phyloP scores from a whole-genome alignment of 2,888 invertebrate genomes.

The Caenorhabditis panamensis region DNA sequence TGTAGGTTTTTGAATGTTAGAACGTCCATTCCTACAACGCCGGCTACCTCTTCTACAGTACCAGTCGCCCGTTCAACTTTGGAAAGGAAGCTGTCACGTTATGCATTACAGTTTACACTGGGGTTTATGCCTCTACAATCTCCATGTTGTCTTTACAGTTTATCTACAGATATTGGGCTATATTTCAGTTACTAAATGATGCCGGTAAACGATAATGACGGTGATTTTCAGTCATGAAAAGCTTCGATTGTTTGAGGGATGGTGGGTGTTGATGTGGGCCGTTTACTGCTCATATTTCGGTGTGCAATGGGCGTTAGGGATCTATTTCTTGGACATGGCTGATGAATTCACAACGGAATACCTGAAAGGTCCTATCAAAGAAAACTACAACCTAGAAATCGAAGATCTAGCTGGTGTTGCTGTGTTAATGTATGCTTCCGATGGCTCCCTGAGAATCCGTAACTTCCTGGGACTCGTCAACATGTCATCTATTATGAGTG shows the following conservation, averaged over 20 bases:
- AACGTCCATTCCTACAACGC: conserved; percentile 12
- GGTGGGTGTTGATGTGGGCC: not conserved
- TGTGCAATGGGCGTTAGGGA: conserved; percentile 24
- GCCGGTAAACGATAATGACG: not conserved
- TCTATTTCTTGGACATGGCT: not conserved
- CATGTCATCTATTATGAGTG: not conserved
- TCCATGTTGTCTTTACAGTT: conserved; percentile 7
- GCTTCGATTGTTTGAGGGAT: conserved; percentile 7
- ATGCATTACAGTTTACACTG: not conserved
- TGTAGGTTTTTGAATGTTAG: no score
- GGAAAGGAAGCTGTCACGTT: not conserved
- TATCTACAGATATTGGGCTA: conserved; percentile 9
- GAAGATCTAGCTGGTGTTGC: no score
- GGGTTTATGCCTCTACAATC: not conserved
- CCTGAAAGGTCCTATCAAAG: not conserved
- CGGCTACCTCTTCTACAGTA: conserved; percentile 8
- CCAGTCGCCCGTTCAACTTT: not conserved
- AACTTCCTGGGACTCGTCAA: not conserved
- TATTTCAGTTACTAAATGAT: not conserved
- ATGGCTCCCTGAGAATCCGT: not conserved
- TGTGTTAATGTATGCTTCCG: no score
- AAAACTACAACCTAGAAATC: no score
- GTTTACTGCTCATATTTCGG: conserved; percentile 18
- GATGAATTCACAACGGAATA: conserved; percentile 3
- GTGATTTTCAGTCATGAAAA: conserved; percentile 16